Evolutionary conservation across 35 echinoderm and acorn worm genomes (phyloP).

Genomic region (Ophiothrix spiculata): DNA sequence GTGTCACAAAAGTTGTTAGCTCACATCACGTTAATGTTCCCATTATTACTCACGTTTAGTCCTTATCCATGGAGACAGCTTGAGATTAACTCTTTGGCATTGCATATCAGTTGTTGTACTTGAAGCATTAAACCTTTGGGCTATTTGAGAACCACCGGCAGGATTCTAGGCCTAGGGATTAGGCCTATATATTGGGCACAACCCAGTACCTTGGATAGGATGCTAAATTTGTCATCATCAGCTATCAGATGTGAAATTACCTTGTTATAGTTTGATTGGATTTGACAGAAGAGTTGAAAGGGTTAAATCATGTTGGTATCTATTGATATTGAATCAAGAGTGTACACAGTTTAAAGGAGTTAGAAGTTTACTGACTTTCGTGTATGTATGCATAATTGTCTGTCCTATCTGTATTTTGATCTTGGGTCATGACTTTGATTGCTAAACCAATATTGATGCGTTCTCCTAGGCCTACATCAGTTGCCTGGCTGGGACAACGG

Average conservation of each 20-base stretch:
- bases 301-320: background rate
- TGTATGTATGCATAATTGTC: background rate
- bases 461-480: background rate
- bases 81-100: background rate
- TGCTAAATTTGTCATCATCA: background rate
- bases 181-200: background rate
- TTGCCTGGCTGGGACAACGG: too few species aligned
- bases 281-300: background rate
- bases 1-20: too few species aligned
- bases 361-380: background rate
- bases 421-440: background rate
- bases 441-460: background rate
- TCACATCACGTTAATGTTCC: too few species aligned
- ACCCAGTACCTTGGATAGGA: background rate
- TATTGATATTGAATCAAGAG: background rate
- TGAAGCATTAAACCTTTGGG: background rate
- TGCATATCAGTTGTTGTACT: background rate
- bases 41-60: background rate
- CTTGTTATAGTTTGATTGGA: background rate
- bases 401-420: background rate
- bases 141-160: background rate
- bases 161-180: background rate
- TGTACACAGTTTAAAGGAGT: background rate
- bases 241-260: background rate
- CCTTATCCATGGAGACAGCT: background rate